Base-by-base conservation (phyloP, 2,888 invertebrate genomes). In the Tachina fera region DNA sequence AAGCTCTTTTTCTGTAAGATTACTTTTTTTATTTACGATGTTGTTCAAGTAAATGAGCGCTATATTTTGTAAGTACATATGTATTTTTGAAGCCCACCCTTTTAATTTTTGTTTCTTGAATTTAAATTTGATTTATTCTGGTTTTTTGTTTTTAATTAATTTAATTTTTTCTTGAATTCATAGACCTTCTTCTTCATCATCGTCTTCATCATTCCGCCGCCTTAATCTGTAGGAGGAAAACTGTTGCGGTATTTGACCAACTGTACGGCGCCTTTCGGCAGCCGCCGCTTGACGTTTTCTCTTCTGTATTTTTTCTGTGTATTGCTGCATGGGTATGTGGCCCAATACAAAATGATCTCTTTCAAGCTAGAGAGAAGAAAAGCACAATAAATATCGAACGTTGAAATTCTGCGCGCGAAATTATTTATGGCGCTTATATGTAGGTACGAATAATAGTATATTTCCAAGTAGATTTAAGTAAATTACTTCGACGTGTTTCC, bases 241-340 rank as follows among this genome's bases (percentile, higher is more conserved):
- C 8, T 58, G 10, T 41, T 65, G 31, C 3, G 76, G n/a, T 9
- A 14, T 70, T 16, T 10, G 75, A 5, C 22, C 63, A 53, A 41
- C 10, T 9, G 43, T 45, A 60, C 19, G 76, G 41, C 45, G 72
- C 8, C 41, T 58, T 65, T 76, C 56, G 5, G 19, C 39, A 10
- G 47, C 47, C 9, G 58, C 68, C 9, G 58, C 68, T 51, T 58
- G 11, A 14, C 43, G n/a, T 43, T 63, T 71, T 75, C 68, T 79
- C 13, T 70, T 63, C 39, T 65, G 68, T 10, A 84, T 71, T 67
- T 61, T 77, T 53, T 86, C 68, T 9, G 74, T 83, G 76, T 88
- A 89, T 39, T 74, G 61, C 65, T 88, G 84, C 86, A 88, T 77
- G 16, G 88, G 89, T 70, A 88, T 87, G n/a, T 84, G 85, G 63